Evolutionary conservation across 2,797 vertebrate species (phyloP), one percentile per base, ranked within the genome.

Genomic region (Hirundo rustica): DNA sequence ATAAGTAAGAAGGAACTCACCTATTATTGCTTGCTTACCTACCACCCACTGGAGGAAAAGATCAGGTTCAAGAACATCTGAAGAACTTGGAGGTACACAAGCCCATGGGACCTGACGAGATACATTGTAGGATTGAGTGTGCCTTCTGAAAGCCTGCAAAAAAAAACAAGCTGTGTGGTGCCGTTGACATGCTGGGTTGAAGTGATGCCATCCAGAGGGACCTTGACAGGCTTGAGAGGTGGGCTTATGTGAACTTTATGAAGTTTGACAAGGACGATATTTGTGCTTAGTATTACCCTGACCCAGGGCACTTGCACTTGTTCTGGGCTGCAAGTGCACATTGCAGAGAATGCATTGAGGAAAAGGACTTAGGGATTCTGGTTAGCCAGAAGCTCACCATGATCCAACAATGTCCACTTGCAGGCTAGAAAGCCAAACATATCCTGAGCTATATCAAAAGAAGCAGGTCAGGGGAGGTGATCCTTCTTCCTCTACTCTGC

Each of bases 361-460:
- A 19, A 42, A 65, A 74, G 21, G 7, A 22, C 27, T 44, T 66
- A 14, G 45, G 8, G 13, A 27, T 57, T 18, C 6, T 42, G 36
- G 21, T 22, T 85, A 45, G n/a, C 15, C 47, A 58, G 71, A 67
- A 55, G 38, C 32, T 58, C 10, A 1, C 10, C 18, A 27, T 26
- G 44, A 58, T 17, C 16, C 36, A 51, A 7, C 9, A 51, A 10
- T 4, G 22, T 50, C 17, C 26, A 18, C 21, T 26, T 34, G 10
- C 42, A 47, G 19, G 10, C 9, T 26, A 26, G 21, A 58, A 58
- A 58, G 27, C 6, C 44, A 66, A 42, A 50, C 0, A 0, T 32
- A 36, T 26, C 17, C 21, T 42, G 38, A 42, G 38, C 45, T 44
- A 15, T 5, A 6, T 26, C 36, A 50, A 58, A 42, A 65, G 40